phyloP scores from a whole-genome alignment of 2,888 invertebrate species.

The Eupithecia inturbata region DNA sequence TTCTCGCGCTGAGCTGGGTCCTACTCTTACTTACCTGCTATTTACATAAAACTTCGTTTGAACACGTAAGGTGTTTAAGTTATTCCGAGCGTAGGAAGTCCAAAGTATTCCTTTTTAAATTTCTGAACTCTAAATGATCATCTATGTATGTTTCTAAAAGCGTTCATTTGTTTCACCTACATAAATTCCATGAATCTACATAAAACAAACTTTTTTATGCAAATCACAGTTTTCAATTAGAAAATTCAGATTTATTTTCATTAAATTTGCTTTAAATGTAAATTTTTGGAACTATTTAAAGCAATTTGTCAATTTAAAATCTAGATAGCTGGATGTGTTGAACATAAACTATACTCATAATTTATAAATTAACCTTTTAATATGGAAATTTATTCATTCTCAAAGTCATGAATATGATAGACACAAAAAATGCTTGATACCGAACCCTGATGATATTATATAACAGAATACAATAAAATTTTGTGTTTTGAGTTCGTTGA shows the following conservation, averaged over 20 bases:
- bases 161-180: constrained; percentile 1
- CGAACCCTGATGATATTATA: constrained; percentile 22
- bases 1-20: background rate
- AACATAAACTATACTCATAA: constrained; percentile 26
- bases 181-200: background rate
- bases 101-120: background rate
- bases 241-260: constrained; percentile 4
- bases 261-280: background rate
- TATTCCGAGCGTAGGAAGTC: constrained; percentile 6
- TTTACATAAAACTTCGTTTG: constrained; percentile 6
- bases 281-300: constrained; percentile 10
- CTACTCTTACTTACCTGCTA: background rate
- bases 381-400: constrained; percentile 42
- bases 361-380: constrained; percentile 20
- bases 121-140: background rate
- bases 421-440: constrained; percentile 31
- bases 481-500: constrained; percentile 40
- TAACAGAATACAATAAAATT: constrained; percentile 30
- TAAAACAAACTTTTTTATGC: constrained; percentile 5
- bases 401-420: constrained; percentile 32
- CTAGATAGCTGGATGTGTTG: constrained; percentile 15
- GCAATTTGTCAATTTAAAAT: constrained; percentile 28
- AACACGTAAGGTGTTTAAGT: constrained; percentile 7
- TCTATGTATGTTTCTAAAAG: constrained; percentile 12
- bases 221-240: background rate